Conservation (phyloP, 2,888 invertebrate genomes). For the Aspidiotus destructor region DNA sequence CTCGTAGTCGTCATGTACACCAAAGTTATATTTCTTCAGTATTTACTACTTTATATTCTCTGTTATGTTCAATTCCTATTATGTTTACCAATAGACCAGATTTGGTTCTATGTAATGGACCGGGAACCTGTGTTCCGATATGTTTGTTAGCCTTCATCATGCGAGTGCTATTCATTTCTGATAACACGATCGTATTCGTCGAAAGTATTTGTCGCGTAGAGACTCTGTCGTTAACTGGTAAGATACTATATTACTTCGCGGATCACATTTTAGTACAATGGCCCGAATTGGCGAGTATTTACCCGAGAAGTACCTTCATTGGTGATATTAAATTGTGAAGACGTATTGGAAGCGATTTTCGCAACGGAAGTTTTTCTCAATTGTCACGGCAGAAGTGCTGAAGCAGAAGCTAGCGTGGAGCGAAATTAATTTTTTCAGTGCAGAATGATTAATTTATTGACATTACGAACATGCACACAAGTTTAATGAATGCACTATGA, state of each 20-base stretch:
- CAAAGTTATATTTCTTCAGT: slow-evolving; percentile 75
- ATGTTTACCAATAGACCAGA: slow-evolving; percentile 63
- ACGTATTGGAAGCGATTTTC: background rate
- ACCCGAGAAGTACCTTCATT: slow-evolving; percentile 7
- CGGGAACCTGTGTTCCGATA: slow-evolving; percentile 90
- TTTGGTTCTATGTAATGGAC: slow-evolving; percentile 84
- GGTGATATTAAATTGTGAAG: slow-evolving; percentile 12
- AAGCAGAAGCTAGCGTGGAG: background rate
- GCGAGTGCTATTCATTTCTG: slow-evolving; percentile 55
- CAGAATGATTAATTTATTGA: too few relatives aligned
- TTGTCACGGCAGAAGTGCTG: background rate
- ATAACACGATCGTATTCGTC: slow-evolving; percentile 73
- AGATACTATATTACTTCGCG: slow-evolving; percentile 69
- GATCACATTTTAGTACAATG: slow-evolving; percentile 90
- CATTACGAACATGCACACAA: too few relatives aligned
- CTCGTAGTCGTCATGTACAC: slow-evolving; percentile 75
- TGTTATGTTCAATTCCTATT: slow-evolving; percentile 58
- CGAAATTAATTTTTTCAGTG: too few relatives aligned
- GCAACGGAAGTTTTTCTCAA: background rate
- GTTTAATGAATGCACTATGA: too few relatives aligned
- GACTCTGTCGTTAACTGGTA: slow-evolving; percentile 78
- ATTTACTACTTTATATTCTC: slow-evolving; percentile 64
- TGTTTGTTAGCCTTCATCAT: slow-evolving; percentile 68
- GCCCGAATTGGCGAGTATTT: slow-evolving; percentile 53
- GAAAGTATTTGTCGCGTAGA: slow-evolving; percentile 92